Evolutionary conservation across 2,113 vertebrate species (phyloP).

Genomic region (Oncorhynchus mykiss): DNA sequence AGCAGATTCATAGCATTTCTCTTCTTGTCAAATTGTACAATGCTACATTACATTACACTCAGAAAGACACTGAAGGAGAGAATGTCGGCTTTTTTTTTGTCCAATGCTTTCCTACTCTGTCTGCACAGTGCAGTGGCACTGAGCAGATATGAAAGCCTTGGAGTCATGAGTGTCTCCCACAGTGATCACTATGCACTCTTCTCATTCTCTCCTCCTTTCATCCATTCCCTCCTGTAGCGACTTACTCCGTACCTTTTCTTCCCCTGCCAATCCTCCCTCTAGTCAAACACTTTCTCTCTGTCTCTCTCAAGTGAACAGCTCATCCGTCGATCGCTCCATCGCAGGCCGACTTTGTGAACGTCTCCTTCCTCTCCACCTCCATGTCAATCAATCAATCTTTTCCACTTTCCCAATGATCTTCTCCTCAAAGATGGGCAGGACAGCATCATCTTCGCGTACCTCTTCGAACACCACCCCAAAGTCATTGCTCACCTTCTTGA

Average conservation of each 20-base stretch:
- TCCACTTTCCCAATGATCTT: slow-evolving; percentile 97
- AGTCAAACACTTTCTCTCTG: slow-evolving; percentile 52
- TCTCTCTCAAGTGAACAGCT: slow-evolving; percentile 38
- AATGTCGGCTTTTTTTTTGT: slow-evolving; percentile 41
- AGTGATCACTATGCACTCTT: neutral
- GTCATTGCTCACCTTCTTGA: slow-evolving; percentile 96
- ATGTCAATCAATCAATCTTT: slow-evolving; percentile 83
- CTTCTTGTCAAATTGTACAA: slow-evolving; percentile 82
- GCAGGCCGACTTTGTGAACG: neutral
- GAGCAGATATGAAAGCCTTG: neutral
- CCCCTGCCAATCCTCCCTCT: slow-evolving; percentile 72
- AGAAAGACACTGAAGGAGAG: slow-evolving; percentile 54
- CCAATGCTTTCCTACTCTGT: neutral
- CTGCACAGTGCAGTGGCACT: slow-evolving; percentile 9
- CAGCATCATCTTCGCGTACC: slow-evolving; percentile 87
- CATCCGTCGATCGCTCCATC: slow-evolving; percentile 22
- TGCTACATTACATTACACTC: slow-evolving; percentile 79
- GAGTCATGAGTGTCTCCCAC: neutral
- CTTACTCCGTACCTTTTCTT: slow-evolving; percentile 69
- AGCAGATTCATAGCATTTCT: slow-evolving; percentile 75
- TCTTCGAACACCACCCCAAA: slow-evolving; percentile 97
- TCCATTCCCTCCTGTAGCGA: slow-evolving; percentile 75
- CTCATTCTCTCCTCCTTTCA: neutral
- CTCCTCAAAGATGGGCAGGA: slow-evolving; percentile 91
- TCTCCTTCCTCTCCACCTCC: slow-evolving; percentile 8